Conservation (phyloP, 2,888 invertebrate species). For the Hyposoter dolosus region DNA sequence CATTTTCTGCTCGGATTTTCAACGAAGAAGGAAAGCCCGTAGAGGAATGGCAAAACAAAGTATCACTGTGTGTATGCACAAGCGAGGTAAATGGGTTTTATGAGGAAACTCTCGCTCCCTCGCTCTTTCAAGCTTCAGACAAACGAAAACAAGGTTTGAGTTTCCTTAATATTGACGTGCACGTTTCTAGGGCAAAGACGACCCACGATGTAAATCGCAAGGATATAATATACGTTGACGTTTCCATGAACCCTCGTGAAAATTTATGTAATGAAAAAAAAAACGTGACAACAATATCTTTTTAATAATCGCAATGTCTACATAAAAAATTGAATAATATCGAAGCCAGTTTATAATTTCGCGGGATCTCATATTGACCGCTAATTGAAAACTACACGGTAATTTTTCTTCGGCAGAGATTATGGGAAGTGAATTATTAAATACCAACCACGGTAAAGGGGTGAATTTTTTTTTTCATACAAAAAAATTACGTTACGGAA, state of each 20-base stretch:
- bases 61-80: conserved; percentile 36
- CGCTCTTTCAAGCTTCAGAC: conserved; percentile 46
- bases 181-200: conserved; percentile 31
- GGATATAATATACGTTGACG: not conserved
- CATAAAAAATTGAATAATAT: not conserved
- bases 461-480: not conserved
- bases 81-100: conserved; percentile 40
- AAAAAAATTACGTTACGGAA: conserved; percentile 9
- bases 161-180: conserved; percentile 22
- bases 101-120: conserved; percentile 38
- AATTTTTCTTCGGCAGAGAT: not conserved
- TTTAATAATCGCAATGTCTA: not conserved
- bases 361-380: not conserved
- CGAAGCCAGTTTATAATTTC: not conserved
- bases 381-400: not conserved
- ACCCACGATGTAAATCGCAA: not conserved
- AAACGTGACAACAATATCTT: not conserved
- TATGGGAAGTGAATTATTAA: not conserved
- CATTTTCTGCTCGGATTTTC: conserved; percentile 11
- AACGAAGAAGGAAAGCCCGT: not conserved
- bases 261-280: not conserved
- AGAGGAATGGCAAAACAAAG: conserved; percentile 4
- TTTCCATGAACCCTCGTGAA: not conserved
- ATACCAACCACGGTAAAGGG: not conserved
- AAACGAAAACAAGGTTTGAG: conserved; percentile 17